These are phyloP conservation scores for Bergia puertoricense DNA, from an alignment of 92 coral and sea anemone species.

Conservation along the genomic window DNA sequence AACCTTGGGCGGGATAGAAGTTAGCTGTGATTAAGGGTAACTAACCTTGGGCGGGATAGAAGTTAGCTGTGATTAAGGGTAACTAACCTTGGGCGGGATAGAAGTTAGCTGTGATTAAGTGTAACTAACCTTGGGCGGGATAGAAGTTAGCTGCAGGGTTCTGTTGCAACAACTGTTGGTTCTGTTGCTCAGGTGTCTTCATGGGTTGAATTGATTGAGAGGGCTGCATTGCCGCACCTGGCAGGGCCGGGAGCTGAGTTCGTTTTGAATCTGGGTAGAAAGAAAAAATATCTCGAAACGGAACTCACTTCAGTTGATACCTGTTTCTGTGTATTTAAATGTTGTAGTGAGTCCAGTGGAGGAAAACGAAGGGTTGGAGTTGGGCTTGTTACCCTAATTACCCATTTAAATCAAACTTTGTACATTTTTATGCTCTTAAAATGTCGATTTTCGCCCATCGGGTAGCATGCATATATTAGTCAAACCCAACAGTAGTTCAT, in stretches of 20 bases:
- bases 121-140: slow-evolving; percentile 60
- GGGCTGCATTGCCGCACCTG: neutral
- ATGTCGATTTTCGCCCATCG: neutral
- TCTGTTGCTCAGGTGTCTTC: slow-evolving; percentile 20
- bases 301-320: neutral
- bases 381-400: neutral
- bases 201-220: neutral
- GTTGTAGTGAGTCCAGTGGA: neutral
- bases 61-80: neutral
- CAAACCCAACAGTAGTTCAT: neutral
- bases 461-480: neutral
- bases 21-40: too few relatives aligned
- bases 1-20: slow-evolving; percentile 44
- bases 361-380: neutral
- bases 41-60: neutral
- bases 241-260: slow-evolving; percentile 28
- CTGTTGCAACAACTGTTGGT: slow-evolving; percentile 50
- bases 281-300: neutral
- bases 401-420: neutral
- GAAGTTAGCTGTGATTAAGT: neutral
- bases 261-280: slow-evolving; percentile 16
- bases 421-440: neutral
- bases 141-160: slow-evolving; percentile 54
- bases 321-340: neutral
- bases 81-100: neutral